Evolutionary conservation across 23 tunicate species (phyloP).

Genomic region (Trididemnum miniatum): DNA sequence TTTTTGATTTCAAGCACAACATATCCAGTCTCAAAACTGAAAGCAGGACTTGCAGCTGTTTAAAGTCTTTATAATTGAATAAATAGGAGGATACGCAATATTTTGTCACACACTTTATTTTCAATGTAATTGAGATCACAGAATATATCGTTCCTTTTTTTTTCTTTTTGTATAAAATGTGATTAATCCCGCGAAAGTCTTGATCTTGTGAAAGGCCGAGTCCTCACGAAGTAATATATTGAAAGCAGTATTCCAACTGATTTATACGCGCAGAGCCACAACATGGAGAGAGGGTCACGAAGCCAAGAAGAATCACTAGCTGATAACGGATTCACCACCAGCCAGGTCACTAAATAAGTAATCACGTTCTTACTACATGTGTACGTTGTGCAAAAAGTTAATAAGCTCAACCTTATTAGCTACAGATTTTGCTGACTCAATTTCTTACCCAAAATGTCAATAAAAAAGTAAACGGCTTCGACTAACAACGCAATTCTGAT

Average conservation of each 20-base stretch:
- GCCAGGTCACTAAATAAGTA: slow-evolving; percentile 1
- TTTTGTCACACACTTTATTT: no score
- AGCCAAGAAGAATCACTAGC: not conserved
- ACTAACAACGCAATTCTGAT: slow-evolving; percentile 57
- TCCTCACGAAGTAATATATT: not conserved
- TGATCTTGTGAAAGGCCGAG: slow-evolving; percentile 1
- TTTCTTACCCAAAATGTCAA: slow-evolving; percentile 53
- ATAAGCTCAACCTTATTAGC: not conserved
- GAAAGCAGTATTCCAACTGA: not conserved
- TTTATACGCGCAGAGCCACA: slow-evolving; percentile 11
- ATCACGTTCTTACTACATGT: not conserved
- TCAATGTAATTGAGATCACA: no score
- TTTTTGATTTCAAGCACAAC: no score
- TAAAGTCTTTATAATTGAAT: no score
- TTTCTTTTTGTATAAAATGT: no score
- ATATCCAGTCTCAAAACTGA: no score
- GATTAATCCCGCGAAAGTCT: no score
- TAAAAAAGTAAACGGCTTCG: slow-evolving; percentile 25
- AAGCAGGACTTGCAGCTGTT: no score
- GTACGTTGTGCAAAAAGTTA: not conserved
- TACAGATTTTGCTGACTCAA: not conserved
- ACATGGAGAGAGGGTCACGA: slow-evolving; percentile 3
- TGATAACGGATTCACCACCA: slow-evolving; percentile 1
- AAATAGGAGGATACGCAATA: no score
- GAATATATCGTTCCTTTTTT: no score